phyloP scores from a whole-genome alignment of 2,797 vertebrate species.

The Myotis findleyi region DNA sequence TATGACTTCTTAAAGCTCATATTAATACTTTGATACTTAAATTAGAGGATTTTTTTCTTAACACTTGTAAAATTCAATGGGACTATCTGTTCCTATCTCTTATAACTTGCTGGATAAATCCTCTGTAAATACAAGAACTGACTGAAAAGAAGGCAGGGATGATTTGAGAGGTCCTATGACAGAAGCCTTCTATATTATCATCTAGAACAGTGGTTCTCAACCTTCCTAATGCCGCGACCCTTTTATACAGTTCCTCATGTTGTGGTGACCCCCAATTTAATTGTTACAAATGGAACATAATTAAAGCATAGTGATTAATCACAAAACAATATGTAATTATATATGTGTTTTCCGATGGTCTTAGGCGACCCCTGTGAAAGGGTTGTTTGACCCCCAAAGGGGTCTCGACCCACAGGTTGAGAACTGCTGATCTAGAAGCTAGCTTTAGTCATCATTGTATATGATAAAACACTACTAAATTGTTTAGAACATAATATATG shows the following conservation, averaged over 20 bases:
- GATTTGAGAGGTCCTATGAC: background rate
- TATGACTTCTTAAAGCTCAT: constrained; percentile 35
- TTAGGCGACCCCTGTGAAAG: too few relatives aligned
- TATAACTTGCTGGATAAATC: background rate
- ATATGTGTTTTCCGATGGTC: too few relatives aligned
- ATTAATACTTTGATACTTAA: background rate
- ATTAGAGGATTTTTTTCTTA: background rate
- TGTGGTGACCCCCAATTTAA: background rate
- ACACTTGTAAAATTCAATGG: background rate
- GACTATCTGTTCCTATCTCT: background rate
- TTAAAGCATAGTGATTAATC: too few relatives aligned
- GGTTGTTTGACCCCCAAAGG: too few relatives aligned
- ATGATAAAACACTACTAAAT: background rate
- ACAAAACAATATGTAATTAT: too few relatives aligned
- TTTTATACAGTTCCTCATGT: too few relatives aligned
- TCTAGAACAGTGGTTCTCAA: background rate
- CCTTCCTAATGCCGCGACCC: too few relatives aligned
- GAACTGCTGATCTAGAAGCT: background rate
- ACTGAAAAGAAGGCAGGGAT: background rate
- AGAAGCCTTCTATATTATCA: background rate
- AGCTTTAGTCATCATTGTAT: background rate
- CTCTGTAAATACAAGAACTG: background rate
- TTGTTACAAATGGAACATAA: too few relatives aligned
- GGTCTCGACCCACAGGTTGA: too few relatives aligned
- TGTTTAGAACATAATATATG: background rate